Percentiles rank a stretch among this genome's conserved stretches.
Evolutionary conservation across 2,113 vertebrate species (phyloP).

Genomic region (Lanius ludovicianus): DNA sequence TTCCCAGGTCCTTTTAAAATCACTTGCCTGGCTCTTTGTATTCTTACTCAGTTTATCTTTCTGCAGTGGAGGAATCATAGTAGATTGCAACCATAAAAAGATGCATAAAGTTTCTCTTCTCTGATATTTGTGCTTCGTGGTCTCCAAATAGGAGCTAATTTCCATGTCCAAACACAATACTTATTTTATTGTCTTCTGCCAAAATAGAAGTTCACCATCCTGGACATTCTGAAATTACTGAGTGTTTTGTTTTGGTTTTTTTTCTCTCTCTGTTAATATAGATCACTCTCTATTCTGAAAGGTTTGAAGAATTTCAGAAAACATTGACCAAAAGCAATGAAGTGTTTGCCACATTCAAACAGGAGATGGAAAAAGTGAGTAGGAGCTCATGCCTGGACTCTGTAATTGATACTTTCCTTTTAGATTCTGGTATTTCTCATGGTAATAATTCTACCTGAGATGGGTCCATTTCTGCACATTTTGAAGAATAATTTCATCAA

Average conservation of each 20-base stretch:
- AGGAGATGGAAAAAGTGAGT: slow-evolving; percentile 96
- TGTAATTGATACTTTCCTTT: background rate
- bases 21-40: background rate
- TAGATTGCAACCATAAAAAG: background rate
- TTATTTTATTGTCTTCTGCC: background rate
- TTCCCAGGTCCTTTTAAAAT: background rate
- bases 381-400: background rate
- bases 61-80: background rate
- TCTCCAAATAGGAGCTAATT: background rate
- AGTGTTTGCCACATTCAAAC: slow-evolving; percentile 90
- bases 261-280: slow-evolving; percentile 59
- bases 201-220: background rate
- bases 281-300: slow-evolving; percentile 91
- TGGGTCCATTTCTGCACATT: background rate
- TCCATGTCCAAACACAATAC: background rate
- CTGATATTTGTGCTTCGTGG: background rate
- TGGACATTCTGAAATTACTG: slow-evolving; percentile 13
- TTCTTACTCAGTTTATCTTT: background rate
- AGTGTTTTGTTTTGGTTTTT: too few relatives aligned
- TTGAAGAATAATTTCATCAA: slow-evolving; percentile 4
- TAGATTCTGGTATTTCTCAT: background rate
- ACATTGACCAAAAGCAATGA: slow-evolving; percentile 96
- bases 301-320: slow-evolving; percentile 96
- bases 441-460: background rate
- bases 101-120: background rate